Conservation (phyloP, 2,113 vertebrate genomes). For the Dermatemys mawii region DNA sequence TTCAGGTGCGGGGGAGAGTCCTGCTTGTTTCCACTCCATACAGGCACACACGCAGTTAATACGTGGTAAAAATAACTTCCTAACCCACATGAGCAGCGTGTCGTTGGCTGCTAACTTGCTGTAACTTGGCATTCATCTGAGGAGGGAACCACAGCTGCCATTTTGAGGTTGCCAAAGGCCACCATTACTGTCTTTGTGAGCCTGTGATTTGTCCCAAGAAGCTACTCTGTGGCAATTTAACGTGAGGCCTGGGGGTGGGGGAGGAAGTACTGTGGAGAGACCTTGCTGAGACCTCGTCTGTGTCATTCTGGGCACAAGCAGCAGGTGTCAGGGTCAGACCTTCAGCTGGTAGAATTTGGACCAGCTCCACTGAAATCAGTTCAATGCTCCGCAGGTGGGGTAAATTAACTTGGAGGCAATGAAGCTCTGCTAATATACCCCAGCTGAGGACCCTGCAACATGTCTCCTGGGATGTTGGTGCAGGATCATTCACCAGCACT, state of each 20-base stretch:
- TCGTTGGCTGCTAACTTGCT: constrained; percentile 11
- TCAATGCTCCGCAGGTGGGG: background rate
- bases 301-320: background rate
- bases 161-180: constrained; percentile 34
- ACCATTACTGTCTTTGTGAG: background rate
- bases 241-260: background rate
- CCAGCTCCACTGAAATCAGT: background rate
- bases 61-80: constrained; percentile 8
- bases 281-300: background rate
- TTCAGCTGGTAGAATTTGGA: accelerated
- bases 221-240: background rate
- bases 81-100: background rate
- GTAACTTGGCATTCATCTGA: constrained; percentile 9
- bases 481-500: background rate
- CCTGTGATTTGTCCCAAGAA: background rate
- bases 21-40: constrained; percentile 1
- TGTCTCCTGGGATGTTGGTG: background rate
- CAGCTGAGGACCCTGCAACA: background rate
- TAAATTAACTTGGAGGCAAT: background rate
- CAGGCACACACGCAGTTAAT: background rate
- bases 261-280: background rate
- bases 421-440: background rate
- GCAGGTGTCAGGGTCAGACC: background rate
- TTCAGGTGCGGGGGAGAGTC: background rate
- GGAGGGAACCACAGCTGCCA: constrained; percentile 28